These are phyloP conservation scores for Eupithecia subumbrata DNA, from an alignment of 2,888 invertebrate species.

Conservation along the genomic window DNA sequence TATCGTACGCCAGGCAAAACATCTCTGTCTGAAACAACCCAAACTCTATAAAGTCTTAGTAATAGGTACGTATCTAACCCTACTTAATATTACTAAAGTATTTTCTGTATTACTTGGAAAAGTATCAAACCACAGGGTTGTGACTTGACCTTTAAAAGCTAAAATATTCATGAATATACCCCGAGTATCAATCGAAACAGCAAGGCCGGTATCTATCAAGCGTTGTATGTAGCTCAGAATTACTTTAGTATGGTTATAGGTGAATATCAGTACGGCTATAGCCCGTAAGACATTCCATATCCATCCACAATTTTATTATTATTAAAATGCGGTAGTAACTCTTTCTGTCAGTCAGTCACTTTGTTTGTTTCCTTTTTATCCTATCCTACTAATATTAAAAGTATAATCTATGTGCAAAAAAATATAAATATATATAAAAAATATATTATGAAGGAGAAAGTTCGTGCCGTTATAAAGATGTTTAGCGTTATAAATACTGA, in stretches of 20 bases:
- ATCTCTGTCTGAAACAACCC: not conserved
- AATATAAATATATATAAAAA: too few species aligned
- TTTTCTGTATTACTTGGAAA: not conserved
- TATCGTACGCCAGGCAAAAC: not conserved
- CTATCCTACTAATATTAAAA: too few species aligned
- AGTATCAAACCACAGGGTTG: slow-evolving; percentile 1
- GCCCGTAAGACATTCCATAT: too few species aligned
- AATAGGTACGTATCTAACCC: not conserved
- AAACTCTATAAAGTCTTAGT: not conserved
- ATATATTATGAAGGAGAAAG: too few species aligned
- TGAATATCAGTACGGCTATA: too few species aligned
- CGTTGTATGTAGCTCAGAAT: not conserved
- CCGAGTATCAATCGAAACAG: slow-evolving; percentile 38
- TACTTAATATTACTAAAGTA: not conserved
- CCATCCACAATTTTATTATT: too few species aligned
- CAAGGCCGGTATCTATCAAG: slow-evolving; percentile 56
- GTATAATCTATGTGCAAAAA: too few species aligned
- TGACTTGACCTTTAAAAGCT: slow-evolving; percentile 3
- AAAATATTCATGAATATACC: slow-evolving; percentile 39
- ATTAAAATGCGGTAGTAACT: too few species aligned
- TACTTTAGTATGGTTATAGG: not conserved
- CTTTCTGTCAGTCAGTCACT: too few species aligned
- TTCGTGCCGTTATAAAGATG: too few species aligned
- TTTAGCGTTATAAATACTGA: too few species aligned
- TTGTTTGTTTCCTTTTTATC: too few species aligned